phyloP scores from a whole-genome alignment of 2,113 vertebrate species.

The Oreocharis arfaki region DNA sequence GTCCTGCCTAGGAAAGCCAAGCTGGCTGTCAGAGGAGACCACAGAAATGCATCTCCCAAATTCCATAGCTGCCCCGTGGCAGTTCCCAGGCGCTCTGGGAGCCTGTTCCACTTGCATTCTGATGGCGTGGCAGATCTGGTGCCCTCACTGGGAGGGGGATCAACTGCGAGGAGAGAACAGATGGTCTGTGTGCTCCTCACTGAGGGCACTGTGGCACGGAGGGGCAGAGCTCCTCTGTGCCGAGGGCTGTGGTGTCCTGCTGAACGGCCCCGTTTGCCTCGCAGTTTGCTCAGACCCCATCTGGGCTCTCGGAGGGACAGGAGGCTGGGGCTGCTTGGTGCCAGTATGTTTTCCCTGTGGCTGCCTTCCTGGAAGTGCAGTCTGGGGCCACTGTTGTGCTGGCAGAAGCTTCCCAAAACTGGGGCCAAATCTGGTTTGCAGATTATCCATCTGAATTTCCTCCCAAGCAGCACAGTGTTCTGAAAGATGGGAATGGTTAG shows the following conservation, averaged over 20 bases:
- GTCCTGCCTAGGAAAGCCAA: neutral
- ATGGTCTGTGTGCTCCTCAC: neutral
- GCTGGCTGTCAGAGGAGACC: neutral
- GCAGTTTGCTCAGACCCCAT: neutral
- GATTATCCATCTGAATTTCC: neutral
- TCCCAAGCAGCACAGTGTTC: neutral
- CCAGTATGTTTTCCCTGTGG: neutral
- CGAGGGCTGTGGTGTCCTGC: neutral
- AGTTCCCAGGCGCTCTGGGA: neutral
- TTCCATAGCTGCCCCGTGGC: accelerated
- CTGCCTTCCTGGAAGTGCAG: neutral
- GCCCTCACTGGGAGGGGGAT: neutral
- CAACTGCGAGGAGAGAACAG: neutral
- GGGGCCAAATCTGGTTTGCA: neutral
- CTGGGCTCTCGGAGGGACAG: neutral
- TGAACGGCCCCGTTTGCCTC: accelerated
- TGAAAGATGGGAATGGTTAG: neutral
- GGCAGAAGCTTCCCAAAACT: neutral
- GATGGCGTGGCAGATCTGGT: neutral
- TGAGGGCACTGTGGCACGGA: neutral
- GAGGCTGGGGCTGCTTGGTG: neutral
- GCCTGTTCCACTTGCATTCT: neutral
- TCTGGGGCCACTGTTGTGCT: neutral
- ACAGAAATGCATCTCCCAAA: accelerated
- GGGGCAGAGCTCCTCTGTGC: neutral